These are phyloP conservation scores for Clytia hemisphaerica DNA, from an alignment of 30 jellyfish, hydroid and myxozoan species.

Conservation along the genomic window DNA sequence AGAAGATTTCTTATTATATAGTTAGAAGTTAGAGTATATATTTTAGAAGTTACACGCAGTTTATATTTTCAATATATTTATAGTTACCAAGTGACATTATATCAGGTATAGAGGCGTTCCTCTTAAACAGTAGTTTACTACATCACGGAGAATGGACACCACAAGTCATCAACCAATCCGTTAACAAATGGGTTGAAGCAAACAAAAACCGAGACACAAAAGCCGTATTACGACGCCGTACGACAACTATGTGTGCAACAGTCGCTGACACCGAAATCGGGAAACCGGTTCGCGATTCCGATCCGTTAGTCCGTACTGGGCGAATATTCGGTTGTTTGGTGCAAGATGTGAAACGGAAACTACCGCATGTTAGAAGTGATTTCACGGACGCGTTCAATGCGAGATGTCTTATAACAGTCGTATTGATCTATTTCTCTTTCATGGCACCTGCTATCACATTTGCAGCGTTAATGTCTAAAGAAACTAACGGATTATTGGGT, in stretches of 20 bases:
- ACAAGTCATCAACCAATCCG: slow-evolving; percentile 40
- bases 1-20: too few relatives aligned
- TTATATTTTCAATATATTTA: not conserved
- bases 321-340: slow-evolving; percentile 45
- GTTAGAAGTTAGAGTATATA: not conserved
- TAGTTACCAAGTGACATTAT: slow-evolving; percentile 55
- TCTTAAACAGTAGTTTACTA: slow-evolving; percentile 41
- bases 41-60: not conserved
- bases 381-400: slow-evolving; percentile 46
- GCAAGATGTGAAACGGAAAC: slow-evolving; percentile 57
- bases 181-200: slow-evolving; percentile 29
- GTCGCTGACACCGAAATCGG: not conserved
- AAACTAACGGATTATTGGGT: slow-evolving; percentile 55
- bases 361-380: slow-evolving; percentile 45
- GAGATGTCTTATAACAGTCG: slow-evolving; percentile 48
- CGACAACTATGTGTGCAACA: not conserved
- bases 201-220: not conserved
- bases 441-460: slow-evolving; percentile 78
- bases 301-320: slow-evolving; percentile 62
- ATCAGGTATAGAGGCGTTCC: slow-evolving; percentile 59
- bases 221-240: too few relatives aligned
- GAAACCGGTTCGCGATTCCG: not conserved
- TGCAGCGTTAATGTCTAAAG: slow-evolving; percentile 68
- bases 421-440: slow-evolving; percentile 62
- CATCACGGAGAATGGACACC: slow-evolving; percentile 72